These are phyloP conservation scores for Akabosia matsudoensis DNA, from an alignment of 1,140 invertebrate species.

Conservation along the genomic window DNA sequence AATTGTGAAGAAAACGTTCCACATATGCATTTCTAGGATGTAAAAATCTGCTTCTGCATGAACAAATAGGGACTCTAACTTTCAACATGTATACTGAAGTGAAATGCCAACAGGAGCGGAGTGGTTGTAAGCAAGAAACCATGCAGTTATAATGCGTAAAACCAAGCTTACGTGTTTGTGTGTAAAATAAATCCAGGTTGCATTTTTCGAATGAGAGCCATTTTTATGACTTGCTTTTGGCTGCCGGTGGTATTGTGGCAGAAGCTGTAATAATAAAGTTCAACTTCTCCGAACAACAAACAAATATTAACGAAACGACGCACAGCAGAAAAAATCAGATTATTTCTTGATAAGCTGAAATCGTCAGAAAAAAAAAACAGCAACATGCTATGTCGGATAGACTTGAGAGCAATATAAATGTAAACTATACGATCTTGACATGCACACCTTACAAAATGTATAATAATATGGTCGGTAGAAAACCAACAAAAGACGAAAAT, in stretches of 20 bases:
- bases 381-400: not conserved
- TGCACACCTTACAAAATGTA: not conserved
- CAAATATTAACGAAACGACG: not conserved
- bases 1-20: not conserved
- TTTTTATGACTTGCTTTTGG: not conserved
- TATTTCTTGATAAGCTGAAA: not conserved
- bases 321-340: not conserved
- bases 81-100: too few species aligned
- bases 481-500: not conserved
- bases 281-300: not conserved
- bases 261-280: not conserved
- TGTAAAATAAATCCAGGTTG: not conserved
- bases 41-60: too few species aligned
- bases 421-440: not conserved
- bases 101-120: too few species aligned
- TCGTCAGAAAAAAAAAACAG: not conserved
- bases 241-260: not conserved
- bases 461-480: not conserved
- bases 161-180: too few species aligned
- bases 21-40: too few species aligned
- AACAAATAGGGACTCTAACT: too few species aligned
- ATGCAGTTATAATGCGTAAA: too few species aligned
- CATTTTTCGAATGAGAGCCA: not conserved
- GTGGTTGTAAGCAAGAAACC: too few species aligned
- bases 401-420: not conserved